phyloP scores from a whole-genome alignment of 2,888 invertebrate species.

The Hypomecis punctinalis region DNA sequence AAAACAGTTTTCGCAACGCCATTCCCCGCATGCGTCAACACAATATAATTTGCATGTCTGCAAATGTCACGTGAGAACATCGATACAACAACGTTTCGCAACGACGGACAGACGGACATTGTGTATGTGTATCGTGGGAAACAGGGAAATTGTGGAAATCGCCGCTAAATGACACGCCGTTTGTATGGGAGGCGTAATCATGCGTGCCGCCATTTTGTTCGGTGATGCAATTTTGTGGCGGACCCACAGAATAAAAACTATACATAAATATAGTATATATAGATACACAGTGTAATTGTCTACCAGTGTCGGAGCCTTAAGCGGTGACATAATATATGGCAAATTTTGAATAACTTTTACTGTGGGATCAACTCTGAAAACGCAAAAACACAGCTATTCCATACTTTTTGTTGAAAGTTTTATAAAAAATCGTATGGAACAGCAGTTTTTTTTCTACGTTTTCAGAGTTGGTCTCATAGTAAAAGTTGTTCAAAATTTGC shows the following conservation, averaged over 20 bases:
- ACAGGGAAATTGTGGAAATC: slow-evolving; percentile 50
- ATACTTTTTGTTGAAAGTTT: no score
- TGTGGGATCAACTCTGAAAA: no score
- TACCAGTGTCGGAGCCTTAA: no score
- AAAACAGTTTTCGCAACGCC: slow-evolving; percentile 41
- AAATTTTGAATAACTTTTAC: no score
- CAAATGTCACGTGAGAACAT: slow-evolving; percentile 48
- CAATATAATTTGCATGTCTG: slow-evolving; percentile 46
- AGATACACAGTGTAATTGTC: no score
- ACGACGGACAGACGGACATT: slow-evolving; percentile 43
- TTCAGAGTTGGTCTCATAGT: no score
- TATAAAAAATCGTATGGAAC: no score
- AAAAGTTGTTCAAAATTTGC: no score
- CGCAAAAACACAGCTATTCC: no score
- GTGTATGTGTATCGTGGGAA: slow-evolving; percentile 48
- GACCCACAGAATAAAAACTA: not conserved
- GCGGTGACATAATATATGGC: no score
- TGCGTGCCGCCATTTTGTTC: slow-evolving; percentile 40
- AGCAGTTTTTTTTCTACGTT: no score
- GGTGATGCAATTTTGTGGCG: slow-evolving; percentile 24
- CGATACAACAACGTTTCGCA: slow-evolving; percentile 49
- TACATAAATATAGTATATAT: no score
- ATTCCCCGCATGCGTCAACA: slow-evolving; percentile 35
- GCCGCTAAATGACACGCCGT: slow-evolving; percentile 48
- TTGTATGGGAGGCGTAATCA: slow-evolving; percentile 46